Percentiles rank a stretch among this genome's conserved stretches.
Conservation (phyloP, 2,797 vertebrate species). For the Scomberomorus guttatus region DNA sequence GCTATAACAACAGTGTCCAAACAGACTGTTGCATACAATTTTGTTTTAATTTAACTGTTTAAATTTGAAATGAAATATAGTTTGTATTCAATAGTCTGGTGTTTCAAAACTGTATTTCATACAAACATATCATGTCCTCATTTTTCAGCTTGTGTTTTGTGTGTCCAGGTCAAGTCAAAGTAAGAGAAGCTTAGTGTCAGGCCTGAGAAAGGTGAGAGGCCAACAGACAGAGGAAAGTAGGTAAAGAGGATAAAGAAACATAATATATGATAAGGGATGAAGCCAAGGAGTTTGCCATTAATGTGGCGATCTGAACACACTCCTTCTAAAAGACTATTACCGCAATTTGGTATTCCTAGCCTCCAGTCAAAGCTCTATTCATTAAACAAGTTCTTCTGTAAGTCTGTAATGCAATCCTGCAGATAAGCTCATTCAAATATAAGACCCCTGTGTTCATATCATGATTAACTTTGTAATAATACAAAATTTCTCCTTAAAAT, state of each 20-base stretch:
- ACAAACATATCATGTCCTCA: background rate
- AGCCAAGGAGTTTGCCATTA: background rate
- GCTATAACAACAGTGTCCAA: background rate
- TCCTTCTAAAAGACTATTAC: too few species aligned
- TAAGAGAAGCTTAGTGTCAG: background rate
- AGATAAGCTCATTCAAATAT: background rate
- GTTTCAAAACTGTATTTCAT: background rate
- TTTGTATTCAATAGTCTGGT: background rate
- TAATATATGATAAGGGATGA: background rate
- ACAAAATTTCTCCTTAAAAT: background rate
- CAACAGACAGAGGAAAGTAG: slow-evolving; percentile 15
- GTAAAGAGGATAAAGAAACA: slow-evolving; percentile 38
- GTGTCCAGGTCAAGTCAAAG: background rate
- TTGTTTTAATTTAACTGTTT: too few species aligned
- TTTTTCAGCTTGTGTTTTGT: background rate
- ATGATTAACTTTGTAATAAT: background rate
- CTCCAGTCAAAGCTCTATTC: background rate
- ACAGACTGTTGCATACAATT: background rate
- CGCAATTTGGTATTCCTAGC: background rate
- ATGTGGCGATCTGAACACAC: too few species aligned
- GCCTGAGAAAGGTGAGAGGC: slow-evolving; percentile 7
- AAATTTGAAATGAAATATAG: background rate
- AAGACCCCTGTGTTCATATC: background rate
- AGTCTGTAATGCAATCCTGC: background rate
- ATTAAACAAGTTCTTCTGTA: background rate